phyloP scores from a whole-genome alignment of 2,888 invertebrate genomes.

The Tenthredo amoena region DNA sequence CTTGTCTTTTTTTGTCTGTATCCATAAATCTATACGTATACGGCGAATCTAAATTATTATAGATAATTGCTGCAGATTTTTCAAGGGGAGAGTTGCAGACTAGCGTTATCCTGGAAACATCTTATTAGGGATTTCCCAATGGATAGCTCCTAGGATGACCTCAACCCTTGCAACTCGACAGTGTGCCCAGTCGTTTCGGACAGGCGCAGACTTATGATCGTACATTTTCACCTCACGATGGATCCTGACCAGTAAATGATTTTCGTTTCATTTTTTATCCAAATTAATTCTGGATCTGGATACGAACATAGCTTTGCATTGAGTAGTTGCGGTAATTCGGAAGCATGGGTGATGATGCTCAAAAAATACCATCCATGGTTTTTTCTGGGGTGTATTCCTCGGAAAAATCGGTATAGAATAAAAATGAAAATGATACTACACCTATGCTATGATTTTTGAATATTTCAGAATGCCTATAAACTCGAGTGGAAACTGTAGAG shows the following conservation, averaged over 20 bases:
- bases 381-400: too few species aligned
- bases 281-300: background rate
- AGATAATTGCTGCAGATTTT: constrained; percentile 78
- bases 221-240: constrained; percentile 78
- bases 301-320: too few species aligned
- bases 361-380: too few species aligned
- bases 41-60: background rate
- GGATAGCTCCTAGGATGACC: constrained; percentile 78
- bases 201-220: constrained; percentile 78
- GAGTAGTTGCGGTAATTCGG: too few species aligned
- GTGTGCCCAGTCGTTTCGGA: constrained; percentile 81
- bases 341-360: too few species aligned
- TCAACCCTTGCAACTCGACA: constrained; percentile 78
- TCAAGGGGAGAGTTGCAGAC: constrained; percentile 74
- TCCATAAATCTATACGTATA: background rate
- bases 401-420: too few species aligned
- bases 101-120: constrained; percentile 79
- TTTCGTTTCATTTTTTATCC: background rate
- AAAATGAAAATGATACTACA: too few species aligned
- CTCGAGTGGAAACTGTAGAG: constrained; percentile 74
- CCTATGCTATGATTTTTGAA: too few species aligned
- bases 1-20: background rate
- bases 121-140: constrained; percentile 71
- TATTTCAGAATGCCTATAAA: too few species aligned
- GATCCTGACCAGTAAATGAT: constrained; percentile 79